A percentile compares a stretch with the other conserved stretches of the same genome.
These are phyloP conservation scores for Oncorhynchus nerka DNA, from an alignment of 2,113 vertebrate species.

Conservation along the genomic window DNA sequence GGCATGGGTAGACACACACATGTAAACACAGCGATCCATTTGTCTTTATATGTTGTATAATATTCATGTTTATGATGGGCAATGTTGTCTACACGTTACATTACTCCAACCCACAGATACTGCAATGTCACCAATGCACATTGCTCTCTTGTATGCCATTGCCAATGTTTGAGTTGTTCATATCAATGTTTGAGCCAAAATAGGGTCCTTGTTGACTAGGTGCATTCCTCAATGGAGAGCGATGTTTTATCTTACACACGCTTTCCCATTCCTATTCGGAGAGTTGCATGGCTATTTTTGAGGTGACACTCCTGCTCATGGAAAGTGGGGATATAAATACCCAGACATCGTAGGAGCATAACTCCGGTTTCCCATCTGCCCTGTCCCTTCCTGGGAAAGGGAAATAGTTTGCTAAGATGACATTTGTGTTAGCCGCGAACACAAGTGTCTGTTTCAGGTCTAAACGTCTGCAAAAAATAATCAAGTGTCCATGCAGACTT, in stretches of 20 bases:
- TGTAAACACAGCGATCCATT: neutral
- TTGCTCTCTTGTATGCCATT: no score
- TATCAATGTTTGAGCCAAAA: neutral
- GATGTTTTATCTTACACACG: neutral
- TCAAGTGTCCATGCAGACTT: no score
- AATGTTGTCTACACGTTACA: neutral
- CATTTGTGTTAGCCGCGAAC: neutral
- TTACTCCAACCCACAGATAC: neutral
- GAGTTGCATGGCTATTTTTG: constrained; percentile 46
- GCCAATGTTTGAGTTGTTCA: no score
- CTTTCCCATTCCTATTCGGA: constrained; percentile 52
- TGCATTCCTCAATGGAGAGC: neutral
- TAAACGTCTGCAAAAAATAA: no score
- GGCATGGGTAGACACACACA: neutral
- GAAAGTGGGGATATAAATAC: constrained; percentile 63
- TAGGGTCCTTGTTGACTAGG: neutral
- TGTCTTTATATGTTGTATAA: no score
- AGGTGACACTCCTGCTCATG: constrained; percentile 44
- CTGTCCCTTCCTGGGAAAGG: constrained; percentile 49
- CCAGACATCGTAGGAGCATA: constrained; percentile 30
- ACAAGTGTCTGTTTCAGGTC: no score
- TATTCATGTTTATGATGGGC: neutral
- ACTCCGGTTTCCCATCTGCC: constrained; percentile 65
- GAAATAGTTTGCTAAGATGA: no score
- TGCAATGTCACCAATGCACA: neutral